These are phyloP conservation scores for Colinus virginianus DNA, from an alignment of 2,113 vertebrate species.

Conservation along the genomic window DNA sequence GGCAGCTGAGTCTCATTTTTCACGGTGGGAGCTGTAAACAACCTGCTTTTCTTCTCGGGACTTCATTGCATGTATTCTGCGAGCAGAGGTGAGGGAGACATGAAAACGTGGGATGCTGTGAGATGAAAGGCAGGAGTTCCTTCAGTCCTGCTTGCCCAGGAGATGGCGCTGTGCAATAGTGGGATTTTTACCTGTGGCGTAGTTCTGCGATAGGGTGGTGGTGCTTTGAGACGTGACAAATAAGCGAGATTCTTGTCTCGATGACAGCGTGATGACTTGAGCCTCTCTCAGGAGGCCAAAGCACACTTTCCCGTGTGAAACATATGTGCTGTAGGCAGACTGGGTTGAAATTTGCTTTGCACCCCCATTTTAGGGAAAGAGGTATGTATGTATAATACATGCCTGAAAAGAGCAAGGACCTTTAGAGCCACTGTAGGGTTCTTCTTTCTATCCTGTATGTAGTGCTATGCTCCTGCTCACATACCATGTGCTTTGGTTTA, in stretches of 20 bases:
- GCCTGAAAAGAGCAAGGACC: neutral
- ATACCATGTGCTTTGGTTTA: neutral
- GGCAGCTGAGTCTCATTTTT: neutral
- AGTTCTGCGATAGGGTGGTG: accelerated
- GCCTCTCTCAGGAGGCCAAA: neutral
- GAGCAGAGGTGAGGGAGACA: neutral
- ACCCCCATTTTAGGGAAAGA: neutral
- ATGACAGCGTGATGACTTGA: neutral
- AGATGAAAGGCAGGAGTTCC: neutral
- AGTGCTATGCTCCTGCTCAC: neutral
- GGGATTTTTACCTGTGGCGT: neutral
- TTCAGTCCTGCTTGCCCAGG: slow-evolving; percentile 56
- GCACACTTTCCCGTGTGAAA: neutral
- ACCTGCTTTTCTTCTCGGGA: neutral
- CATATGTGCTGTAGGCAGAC: neutral
- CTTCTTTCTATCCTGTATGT: neutral
- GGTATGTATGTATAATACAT: neutral
- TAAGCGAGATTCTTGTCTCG: neutral
- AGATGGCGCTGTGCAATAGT: slow-evolving; percentile 75
- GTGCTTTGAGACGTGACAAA: neutral
- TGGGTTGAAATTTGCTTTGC: neutral
- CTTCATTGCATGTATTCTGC: neutral
- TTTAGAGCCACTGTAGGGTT: neutral
- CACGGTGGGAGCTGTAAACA: neutral
- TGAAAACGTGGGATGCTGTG: neutral